Percentiles rank a stretch among this genome's conserved stretches.
phyloP scores from a whole-genome alignment of 2,888 invertebrate species.

The Nephrotoma flavescens region DNA sequence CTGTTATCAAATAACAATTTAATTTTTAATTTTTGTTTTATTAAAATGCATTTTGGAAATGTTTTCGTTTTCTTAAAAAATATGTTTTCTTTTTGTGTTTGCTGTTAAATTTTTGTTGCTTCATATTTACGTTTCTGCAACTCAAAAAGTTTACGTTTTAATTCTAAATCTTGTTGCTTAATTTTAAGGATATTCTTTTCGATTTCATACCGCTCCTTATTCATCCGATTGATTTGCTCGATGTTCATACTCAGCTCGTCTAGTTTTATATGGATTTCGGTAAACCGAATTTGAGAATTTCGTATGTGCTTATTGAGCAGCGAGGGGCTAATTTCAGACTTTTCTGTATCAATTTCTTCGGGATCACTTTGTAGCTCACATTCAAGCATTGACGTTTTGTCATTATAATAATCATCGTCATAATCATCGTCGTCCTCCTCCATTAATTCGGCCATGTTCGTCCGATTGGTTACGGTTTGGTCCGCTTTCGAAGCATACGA shows the following conservation, averaged over 20 bases:
- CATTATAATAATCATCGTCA: neutral
- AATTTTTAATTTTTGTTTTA: neutral
- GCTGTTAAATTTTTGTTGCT: neutral
- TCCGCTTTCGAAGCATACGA: neutral
- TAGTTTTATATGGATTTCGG: neutral
- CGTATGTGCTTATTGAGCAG: neutral
- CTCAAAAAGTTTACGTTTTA: neutral
- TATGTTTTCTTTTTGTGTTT: neutral
- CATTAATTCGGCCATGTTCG: neutral
- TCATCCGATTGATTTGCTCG: neutral
- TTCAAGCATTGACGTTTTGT: neutral
- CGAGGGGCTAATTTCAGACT: neutral
- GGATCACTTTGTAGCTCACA: neutral
- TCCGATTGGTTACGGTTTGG: neutral
- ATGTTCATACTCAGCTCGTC: neutral
- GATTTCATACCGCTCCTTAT: neutral
- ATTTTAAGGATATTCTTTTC: neutral
- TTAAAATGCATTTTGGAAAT: neutral
- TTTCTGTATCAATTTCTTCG: neutral
- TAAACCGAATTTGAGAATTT: neutral
- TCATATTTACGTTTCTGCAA: neutral
- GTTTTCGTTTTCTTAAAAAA: neutral
- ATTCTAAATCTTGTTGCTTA: neutral
- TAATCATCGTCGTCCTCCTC: neutral
- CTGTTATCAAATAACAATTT: neutral